Conservation (phyloP, 1,140 invertebrate species). For the Drosophila tristis region DNA sequence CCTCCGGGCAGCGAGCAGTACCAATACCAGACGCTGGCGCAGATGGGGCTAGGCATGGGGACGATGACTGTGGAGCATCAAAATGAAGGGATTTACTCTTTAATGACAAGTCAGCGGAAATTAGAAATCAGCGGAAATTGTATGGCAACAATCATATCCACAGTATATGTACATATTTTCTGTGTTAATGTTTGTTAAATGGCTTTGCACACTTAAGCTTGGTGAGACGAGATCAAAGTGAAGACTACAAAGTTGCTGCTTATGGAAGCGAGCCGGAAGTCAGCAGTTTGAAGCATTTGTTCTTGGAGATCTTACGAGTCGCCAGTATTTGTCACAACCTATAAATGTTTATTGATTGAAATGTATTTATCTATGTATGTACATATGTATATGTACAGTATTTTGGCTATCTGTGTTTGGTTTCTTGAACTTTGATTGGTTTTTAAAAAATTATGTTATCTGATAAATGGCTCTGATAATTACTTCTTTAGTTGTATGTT, state of each 20-base stretch:
- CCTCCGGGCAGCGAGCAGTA: constrained; percentile 16
- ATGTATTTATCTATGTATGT: too few relatives aligned
- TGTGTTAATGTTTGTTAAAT: constrained; percentile 25
- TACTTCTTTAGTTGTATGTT: too few relatives aligned
- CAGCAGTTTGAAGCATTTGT: not conserved
- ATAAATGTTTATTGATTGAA: too few relatives aligned
- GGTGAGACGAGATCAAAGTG: not conserved
- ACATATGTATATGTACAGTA: too few relatives aligned
- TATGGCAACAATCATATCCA: constrained; percentile 52
- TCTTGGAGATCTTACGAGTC: not conserved
- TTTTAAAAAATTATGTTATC: too few relatives aligned
- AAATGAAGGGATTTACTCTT: constrained; percentile 63
- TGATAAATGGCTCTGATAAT: too few relatives aligned
- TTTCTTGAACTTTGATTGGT: too few relatives aligned
- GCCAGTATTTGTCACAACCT: too few relatives aligned
- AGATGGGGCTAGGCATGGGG: constrained; percentile 1
- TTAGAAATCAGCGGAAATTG: constrained; percentile 80
- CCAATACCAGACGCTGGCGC: constrained; percentile 18
- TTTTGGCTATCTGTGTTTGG: too few relatives aligned
- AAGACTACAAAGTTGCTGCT: constrained; percentile 29
- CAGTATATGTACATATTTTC: constrained; percentile 18
- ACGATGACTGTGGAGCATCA: constrained; percentile 52
- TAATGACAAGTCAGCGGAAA: constrained; percentile 74
- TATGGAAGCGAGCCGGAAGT: constrained; percentile 18
- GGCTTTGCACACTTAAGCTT: constrained; percentile 16